Base-by-base conservation (phyloP, 1,140 invertebrate genomes). In the Melanaphis sacchari region DNA sequence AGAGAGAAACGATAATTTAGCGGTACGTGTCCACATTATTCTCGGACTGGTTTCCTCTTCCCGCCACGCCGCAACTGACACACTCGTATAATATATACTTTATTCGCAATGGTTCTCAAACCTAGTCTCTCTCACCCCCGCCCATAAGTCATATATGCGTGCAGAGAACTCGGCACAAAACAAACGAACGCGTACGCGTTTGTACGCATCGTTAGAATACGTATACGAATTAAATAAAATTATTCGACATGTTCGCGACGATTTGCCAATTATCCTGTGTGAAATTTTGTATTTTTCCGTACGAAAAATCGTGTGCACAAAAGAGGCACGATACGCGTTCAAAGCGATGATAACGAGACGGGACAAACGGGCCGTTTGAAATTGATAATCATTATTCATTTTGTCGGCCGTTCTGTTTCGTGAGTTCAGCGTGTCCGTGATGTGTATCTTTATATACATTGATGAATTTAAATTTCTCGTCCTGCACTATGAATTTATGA, bases 51-150 rank as follows among this genome's bases (percentile, higher is more conserved):
- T 90, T 90, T 90, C 89, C 52, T 24, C 11, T 31, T 26, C 1
- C n/a, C 41, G 40, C 40, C 7, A 18, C 84, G 26, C 41, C 26
- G 22, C 31, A n/a, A 46, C n/a, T 2, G 11, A 36, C 46, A 36
- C 46, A 46, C 49, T 40, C 38, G 26, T 90, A 38, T 52, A n/a
- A 36, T 43, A 82, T 38, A 22, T 40, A 41, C 1, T n/a, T 54
- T 52, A 90, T 90, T 90, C 54, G 89, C 89, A 90, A 90, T 90
- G 89, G 89, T 90, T 90, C 89, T 90, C 89, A 90, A 66, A 90
- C 89, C 36, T n/a, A 15, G 59, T n/a, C 59, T 18, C n/a, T 15
- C n/a, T 66, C 59, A n/a, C 15, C 59, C 59, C 59, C 59, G 59
- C 31, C 59, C 59, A n/a, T 15, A 59, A 66, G 3, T 66, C 31